These are phyloP conservation scores for Alosa alosa DNA, from an alignment of 2,113 vertebrate species.

Conservation along the genomic window DNA sequence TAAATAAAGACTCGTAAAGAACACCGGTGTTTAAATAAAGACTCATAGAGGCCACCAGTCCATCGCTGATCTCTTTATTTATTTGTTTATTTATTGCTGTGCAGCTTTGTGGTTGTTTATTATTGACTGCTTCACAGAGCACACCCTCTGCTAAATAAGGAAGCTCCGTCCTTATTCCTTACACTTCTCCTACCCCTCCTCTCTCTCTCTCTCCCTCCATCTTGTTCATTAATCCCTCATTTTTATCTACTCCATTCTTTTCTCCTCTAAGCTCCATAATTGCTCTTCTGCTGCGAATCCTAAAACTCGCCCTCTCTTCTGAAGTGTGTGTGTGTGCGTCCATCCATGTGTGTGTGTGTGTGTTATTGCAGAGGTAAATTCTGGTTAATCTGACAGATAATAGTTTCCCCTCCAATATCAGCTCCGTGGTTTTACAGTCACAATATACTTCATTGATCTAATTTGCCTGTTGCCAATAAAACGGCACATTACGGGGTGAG, in stretches of 20 bases:
- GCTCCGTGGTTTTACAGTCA: neutral
- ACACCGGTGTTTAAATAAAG: neutral
- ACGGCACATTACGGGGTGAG: neutral
- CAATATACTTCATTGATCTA: neutral
- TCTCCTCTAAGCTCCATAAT: neutral
- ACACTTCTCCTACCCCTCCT: neutral
- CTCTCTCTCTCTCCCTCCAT: neutral
- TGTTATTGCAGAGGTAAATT: neutral
- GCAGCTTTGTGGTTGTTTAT: neutral
- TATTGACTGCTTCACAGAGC: neutral
- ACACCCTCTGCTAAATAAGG: neutral
- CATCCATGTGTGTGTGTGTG: neutral
- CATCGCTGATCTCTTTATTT: neutral
- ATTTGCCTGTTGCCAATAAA: neutral
- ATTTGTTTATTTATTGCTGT: constrained; percentile 4
- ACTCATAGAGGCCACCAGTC: neutral
- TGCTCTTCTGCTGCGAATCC: neutral
- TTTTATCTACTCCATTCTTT: neutral
- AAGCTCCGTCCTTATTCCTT: neutral
- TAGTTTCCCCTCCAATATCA: neutral
- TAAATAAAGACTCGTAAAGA: neutral
- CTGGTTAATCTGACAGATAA: neutral
- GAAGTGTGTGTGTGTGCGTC: neutral
- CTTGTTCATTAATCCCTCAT: neutral
- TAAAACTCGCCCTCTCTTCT: neutral